These are phyloP conservation scores for Carposina sasakii DNA, from an alignment of 1,140 invertebrate species.

Conservation along the genomic window DNA sequence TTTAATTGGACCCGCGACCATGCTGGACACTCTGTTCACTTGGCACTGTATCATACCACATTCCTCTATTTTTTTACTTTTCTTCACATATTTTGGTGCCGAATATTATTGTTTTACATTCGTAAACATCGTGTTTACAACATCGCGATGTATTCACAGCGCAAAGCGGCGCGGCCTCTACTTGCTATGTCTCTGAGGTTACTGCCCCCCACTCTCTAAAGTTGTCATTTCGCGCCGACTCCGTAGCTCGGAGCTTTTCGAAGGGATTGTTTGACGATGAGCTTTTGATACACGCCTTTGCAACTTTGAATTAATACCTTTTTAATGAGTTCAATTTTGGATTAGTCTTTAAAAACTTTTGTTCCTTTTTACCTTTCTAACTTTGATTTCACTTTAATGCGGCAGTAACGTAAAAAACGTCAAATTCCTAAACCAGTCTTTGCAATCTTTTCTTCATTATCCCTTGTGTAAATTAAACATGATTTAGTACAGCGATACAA, in stretches of 20 bases:
- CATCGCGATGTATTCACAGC: constrained; percentile 52
- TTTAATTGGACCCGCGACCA: constrained; percentile 56
- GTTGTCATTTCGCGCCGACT: constrained; percentile 64
- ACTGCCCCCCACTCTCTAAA: constrained; percentile 60
- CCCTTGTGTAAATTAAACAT: no score
- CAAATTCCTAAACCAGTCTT: no score
- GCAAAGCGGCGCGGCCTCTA: constrained; percentile 48
- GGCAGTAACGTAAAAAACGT: no score
- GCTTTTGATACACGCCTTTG: no score
- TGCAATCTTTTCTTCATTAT: no score
- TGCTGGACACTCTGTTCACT: constrained; percentile 56
- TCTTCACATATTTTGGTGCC: neutral
- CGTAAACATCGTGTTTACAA: constrained; percentile 26
- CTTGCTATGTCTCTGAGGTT: constrained; percentile 41
- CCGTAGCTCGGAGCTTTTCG: constrained; percentile 46
- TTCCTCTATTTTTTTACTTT: constrained; percentile 7
- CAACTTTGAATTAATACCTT: no score
- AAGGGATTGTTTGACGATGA: no score
- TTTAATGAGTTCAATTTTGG: no score
- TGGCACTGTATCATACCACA: constrained; percentile 40
- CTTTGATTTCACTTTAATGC: no score
- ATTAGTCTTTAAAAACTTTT: no score
- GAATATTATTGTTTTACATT: neutral
- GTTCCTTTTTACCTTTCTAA: no score
- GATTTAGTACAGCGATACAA: no score